Evolutionary conservation across 1,140 invertebrate genomes (phyloP), one percentile per base, ranked within the genome.

Genomic region (Brachionus sp.): DNA sequence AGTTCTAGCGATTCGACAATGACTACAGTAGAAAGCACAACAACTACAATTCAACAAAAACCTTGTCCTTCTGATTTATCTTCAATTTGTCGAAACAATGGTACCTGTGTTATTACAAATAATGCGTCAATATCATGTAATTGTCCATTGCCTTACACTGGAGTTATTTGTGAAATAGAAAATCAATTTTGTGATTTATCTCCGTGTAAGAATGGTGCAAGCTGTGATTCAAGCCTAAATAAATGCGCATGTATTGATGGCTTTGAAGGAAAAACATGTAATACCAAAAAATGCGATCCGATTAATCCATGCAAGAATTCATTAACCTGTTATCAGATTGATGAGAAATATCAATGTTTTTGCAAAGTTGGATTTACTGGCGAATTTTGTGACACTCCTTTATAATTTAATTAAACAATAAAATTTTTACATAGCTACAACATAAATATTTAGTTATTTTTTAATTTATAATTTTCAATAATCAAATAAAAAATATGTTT

Each of bases 151-250:
- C 35, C 57, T n/a, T 82, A 46, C 5, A 66, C 9, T 68, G 80
- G 62, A 9, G 35, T 37, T 25, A 68, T 82, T 19, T 82, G 80
- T 68, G 4, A 23, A 25, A 9, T 10, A 29, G 3, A 23, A 66
- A 7, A 33, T 10, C 2, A n/a, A 42, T 66, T 66, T 35, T 82
- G 80, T 70, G 33, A 44, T 37, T 16, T n/a, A 16, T 10, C 6
- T 23, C 62, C 80, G 16, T 82, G 80, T 39, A 42, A 57, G 42
- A 82, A 82, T 53, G 80, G 80, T 29, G 80, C 57, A 0, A 82
- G 33, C n/a, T 82, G 80, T 39, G 12, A 44, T 12, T 29, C 29
- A 66, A 19, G 19, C 29, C 9, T 13, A 4, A 2, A 5, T 5
- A n/a, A n/a, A 25, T 82, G 80, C 13, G 10, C 12, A 25, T 82